Percentiles rank a stretch among this genome's conserved stretches.
Conservation (phyloP, 1,140 invertebrate genomes). For the Globodera ellingtonae region DNA sequence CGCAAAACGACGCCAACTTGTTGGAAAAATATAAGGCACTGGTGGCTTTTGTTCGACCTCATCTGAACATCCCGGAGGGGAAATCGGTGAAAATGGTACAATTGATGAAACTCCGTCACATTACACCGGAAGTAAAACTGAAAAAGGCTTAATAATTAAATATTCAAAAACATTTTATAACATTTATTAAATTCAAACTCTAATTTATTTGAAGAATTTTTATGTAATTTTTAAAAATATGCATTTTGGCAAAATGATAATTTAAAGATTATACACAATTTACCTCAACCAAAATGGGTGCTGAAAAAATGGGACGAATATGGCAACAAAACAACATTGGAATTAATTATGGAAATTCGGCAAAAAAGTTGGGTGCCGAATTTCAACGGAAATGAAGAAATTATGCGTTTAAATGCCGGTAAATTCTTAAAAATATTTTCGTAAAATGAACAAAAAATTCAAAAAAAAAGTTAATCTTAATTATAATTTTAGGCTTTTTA, state of each 20-base stretch:
- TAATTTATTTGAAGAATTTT: slow-evolving; percentile 13
- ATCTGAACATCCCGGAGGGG: not conserved
- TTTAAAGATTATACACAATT: slow-evolving; percentile 34
- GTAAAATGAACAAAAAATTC: not conserved
- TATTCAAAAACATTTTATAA: slow-evolving; percentile 3
- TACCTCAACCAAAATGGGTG: slow-evolving; percentile 41
- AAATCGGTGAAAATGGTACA: slow-evolving; percentile 4
- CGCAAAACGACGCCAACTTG: not conserved
- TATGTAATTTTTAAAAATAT: not conserved
- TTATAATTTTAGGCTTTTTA: slow-evolving; percentile 38
- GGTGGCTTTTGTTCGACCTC: not conserved
- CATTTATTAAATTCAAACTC: not conserved
- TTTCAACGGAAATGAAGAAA: slow-evolving; percentile 29
- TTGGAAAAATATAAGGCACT: not conserved
- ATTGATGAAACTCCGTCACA: slow-evolving; percentile 1
- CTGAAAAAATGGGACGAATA: slow-evolving; percentile 37
- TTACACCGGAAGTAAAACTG: slow-evolving; percentile 1
- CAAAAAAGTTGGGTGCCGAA: slow-evolving; percentile 31
- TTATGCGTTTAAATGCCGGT: slow-evolving; percentile 15
- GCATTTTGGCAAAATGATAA: not conserved
- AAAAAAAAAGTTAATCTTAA: not conserved
- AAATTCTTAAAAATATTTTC: not conserved
- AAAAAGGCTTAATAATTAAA: not conserved
- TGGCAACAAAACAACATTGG: slow-evolving; percentile 39
- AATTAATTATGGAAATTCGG: slow-evolving; percentile 40